phyloP scores from a whole-genome alignment of 1,140 invertebrate species.

The Cyphomyrmex costatus region DNA sequence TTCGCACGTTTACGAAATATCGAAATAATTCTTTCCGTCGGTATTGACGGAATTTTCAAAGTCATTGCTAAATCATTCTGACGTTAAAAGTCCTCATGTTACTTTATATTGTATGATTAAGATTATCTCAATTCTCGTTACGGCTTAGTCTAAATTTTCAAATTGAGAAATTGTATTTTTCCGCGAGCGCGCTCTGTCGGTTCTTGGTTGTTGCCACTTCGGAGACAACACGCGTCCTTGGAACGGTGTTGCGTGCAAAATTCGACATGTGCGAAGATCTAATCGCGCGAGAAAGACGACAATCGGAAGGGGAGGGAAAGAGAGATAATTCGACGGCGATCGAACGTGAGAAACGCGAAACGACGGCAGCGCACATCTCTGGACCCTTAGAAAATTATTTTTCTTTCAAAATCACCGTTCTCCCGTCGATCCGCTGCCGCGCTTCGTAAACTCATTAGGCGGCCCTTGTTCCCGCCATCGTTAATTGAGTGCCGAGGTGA shows the following conservation, averaged over 20 bases:
- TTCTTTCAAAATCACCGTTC: slow-evolving; percentile 84
- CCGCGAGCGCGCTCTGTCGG: background rate
- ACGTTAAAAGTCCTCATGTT: background rate
- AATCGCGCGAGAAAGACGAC: slow-evolving; percentile 21
- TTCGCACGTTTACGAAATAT: slow-evolving; percentile 10
- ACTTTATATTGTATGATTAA: background rate
- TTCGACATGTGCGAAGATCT: slow-evolving; percentile 36
- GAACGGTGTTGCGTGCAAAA: background rate
- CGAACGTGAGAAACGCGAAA: slow-evolving; percentile 58
- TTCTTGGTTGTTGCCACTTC: background rate
- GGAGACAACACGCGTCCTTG: slow-evolving; percentile 7
- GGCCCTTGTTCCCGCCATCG: slow-evolving; percentile 82
- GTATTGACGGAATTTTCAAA: slow-evolving; percentile 1
- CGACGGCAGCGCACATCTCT: slow-evolving; percentile 45
- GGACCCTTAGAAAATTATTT: slow-evolving; percentile 85
- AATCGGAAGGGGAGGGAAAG: background rate
- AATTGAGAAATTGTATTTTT: background rate
- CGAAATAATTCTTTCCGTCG: background rate
- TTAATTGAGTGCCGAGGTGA: slow-evolving; percentile 73
- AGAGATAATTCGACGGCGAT: slow-evolving; percentile 64
- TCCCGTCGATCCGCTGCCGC: slow-evolving; percentile 72
- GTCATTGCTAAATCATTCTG: background rate
- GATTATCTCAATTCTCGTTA: background rate
- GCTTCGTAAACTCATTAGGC: slow-evolving; percentile 84
- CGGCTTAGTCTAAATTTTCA: background rate